Conservation (phyloP, 53 echinoderm and acorn worm genomes). For the Zoroaster sp. region DNA sequence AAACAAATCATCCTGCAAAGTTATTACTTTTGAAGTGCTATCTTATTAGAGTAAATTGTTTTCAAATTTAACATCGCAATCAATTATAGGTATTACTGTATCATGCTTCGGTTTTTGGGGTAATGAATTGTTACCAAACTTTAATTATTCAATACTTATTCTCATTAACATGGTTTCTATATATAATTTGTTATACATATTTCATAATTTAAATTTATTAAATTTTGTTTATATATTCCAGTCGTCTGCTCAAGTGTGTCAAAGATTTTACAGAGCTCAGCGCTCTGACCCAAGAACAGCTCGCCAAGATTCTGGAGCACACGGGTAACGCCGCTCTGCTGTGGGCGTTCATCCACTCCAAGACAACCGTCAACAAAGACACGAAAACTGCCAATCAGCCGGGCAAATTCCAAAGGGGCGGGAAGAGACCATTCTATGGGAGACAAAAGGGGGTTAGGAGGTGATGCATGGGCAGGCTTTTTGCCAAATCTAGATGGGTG, state of each 20-base stretch:
- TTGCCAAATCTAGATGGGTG: no score
- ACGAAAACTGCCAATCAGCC: background rate
- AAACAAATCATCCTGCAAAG: no score
- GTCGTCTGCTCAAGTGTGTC: conserved; percentile 77
- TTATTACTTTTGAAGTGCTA: no score
- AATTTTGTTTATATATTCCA: conserved; percentile 7
- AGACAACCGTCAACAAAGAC: background rate
- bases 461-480: background rate
- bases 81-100: no score
- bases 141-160: no score
- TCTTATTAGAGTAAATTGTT: no score
- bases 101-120: no score
- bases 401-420: conserved; percentile 11
- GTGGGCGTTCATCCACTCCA: conserved; percentile 83
- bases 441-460: background rate
- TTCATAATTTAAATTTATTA: no score
- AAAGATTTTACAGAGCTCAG: conserved; percentile 74
- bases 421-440: conserved; percentile 25
- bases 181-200: background rate
- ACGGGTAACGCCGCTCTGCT: conserved; percentile 74
- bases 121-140: no score
- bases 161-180: no score
- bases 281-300: conserved; percentile 61
- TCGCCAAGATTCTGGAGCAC: conserved; percentile 65
- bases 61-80: no score